Conservation (phyloP, 2,113 vertebrate genomes). For the Psilopsiagon aymara region DNA sequence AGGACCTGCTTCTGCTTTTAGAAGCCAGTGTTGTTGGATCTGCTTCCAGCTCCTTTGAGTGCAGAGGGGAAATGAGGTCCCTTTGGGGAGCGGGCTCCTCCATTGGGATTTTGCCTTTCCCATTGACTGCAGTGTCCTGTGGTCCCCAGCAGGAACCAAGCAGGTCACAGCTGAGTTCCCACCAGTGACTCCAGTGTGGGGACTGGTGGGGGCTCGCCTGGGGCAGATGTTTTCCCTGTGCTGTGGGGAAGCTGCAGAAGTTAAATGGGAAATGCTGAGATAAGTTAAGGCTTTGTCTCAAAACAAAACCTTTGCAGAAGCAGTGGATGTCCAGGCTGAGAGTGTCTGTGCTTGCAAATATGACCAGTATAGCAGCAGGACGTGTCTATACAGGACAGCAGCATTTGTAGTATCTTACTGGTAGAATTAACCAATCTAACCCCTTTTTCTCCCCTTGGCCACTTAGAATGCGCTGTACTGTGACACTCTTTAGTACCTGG, state of each 20-base stretch:
- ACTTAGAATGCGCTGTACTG: background rate
- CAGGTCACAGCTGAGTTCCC: background rate
- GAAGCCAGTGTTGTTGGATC: background rate
- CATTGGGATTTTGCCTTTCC: background rate
- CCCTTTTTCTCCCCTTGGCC: background rate
- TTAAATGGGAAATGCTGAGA: constrained; percentile 32
- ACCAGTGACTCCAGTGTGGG: background rate
- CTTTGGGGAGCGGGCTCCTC: background rate
- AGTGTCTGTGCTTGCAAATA: background rate
- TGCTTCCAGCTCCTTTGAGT: background rate
- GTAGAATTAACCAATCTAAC: background rate
- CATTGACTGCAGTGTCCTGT: background rate
- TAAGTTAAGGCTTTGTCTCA: constrained; percentile 1
- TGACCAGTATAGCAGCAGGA: accelerated
- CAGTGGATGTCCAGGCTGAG: background rate
- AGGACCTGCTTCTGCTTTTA: background rate
- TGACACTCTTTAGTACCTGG: background rate
- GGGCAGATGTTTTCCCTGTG: background rate
- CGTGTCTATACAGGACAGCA: background rate
- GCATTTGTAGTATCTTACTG: background rate
- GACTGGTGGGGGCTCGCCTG: background rate
- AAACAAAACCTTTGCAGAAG: background rate
- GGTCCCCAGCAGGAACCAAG: constrained; percentile 13
- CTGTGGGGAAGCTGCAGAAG: background rate
- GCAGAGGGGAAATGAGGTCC: background rate